Conservation (phyloP, 2,113 vertebrate species). For the Engraulis encrasicolus region DNA sequence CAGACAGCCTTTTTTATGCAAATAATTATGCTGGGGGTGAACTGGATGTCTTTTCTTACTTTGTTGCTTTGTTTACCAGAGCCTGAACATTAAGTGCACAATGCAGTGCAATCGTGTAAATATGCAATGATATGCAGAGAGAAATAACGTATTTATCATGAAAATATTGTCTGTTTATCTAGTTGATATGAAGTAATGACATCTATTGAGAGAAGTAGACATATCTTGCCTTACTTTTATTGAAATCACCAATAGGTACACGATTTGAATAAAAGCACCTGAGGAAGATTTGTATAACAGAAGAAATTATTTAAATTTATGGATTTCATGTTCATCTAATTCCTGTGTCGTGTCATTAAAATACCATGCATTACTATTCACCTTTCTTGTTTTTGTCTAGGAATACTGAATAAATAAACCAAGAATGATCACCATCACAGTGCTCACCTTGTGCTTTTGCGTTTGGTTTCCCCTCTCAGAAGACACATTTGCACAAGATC, state of each 20-base stretch:
- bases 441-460: slow-evolving; percentile 70
- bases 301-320: slow-evolving; percentile 36
- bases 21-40: too few relatives aligned
- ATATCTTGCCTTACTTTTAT: neutral
- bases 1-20: neutral
- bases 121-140: neutral
- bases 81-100: too few relatives aligned
- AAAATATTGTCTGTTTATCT: neutral
- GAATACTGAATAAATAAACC: slow-evolving; percentile 73
- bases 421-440: slow-evolving; percentile 76
- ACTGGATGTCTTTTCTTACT: too few relatives aligned
- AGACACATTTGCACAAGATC: slow-evolving; percentile 80
- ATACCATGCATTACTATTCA: slow-evolving; percentile 79
- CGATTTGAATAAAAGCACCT: neutral
- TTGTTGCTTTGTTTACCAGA: too few relatives aligned
- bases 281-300: slow-evolving; percentile 18
- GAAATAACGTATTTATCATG: neutral
- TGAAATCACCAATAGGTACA: too few relatives aligned
- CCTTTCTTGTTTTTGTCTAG: slow-evolving; percentile 72
- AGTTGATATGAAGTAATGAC: neutral
- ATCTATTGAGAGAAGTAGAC: too few relatives aligned
- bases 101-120: too few relatives aligned
- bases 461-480: slow-evolving; percentile 77
- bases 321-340: slow-evolving; percentile 74
- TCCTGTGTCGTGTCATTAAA: slow-evolving; percentile 82